Evolutionary conservation across 1,140 invertebrate genomes (phyloP).

Genomic region (Parasteatoda tepidariorum): DNA sequence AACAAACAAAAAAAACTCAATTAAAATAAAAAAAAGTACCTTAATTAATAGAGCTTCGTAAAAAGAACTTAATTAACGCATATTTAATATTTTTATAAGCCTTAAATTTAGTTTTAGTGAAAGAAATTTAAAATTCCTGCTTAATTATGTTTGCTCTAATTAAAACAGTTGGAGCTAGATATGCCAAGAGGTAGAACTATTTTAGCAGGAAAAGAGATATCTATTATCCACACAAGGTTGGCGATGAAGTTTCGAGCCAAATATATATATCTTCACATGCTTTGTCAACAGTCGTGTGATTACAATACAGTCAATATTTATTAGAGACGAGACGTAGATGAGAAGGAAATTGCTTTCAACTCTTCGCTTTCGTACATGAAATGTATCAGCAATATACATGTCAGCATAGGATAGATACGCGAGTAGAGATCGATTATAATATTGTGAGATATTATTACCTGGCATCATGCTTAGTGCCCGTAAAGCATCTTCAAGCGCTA

Average conservation of each 20-base stretch:
- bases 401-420: constrained; percentile 6
- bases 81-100: too few species aligned
- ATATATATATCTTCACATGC: not conserved
- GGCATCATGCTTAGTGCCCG: too few species aligned
- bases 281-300: constrained; percentile 46
- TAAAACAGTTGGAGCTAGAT: not conserved
- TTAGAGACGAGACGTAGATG: constrained; percentile 40
- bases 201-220: not conserved
- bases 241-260: not conserved
- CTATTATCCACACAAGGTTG: not conserved
- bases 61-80: too few species aligned
- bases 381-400: constrained; percentile 29
- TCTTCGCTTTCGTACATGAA: not conserved
- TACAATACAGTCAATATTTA: constrained; percentile 56
- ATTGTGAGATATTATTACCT: constrained; percentile 34
- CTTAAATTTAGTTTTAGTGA: too few species aligned
- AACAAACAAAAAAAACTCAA: too few species aligned
- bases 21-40: too few species aligned
- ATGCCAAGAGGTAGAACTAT: not conserved
- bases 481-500: too few species aligned
- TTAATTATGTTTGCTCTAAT: not conserved
- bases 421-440: constrained; percentile 4
- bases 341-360: constrained; percentile 46
- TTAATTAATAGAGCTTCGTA: too few species aligned
- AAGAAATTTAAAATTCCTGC: not conserved